These are phyloP conservation scores for Drymodes brunneopygia DNA, from an alignment of 2,113 vertebrate genomes.

Conservation along the genomic window DNA sequence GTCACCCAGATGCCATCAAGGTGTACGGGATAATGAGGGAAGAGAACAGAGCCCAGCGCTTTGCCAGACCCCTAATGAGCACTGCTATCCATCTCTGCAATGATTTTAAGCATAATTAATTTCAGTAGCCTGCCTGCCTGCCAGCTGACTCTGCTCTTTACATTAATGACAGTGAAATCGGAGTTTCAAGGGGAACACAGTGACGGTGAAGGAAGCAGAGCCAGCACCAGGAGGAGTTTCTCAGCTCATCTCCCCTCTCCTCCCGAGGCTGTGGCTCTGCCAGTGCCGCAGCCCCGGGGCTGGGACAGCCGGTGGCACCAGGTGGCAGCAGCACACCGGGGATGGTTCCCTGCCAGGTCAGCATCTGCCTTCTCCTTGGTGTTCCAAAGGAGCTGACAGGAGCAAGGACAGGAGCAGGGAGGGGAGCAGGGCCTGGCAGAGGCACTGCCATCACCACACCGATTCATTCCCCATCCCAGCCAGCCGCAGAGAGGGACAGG, in stretches of 20 bases:
- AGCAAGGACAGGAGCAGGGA: background rate
- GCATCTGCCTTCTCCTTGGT: background rate
- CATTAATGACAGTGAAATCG: background rate
- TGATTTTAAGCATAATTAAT: background rate
- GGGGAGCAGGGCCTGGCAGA: background rate
- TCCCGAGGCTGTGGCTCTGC: background rate
- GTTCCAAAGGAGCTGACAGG: background rate
- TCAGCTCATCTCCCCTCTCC: background rate
- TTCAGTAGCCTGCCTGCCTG: background rate
- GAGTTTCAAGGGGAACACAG: background rate
- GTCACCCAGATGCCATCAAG: background rate
- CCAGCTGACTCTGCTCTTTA: background rate
- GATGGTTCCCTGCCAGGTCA: background rate
- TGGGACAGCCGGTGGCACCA: background rate
- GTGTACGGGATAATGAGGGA: background rate
- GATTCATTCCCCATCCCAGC: background rate
- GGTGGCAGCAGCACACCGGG: slow-evolving; percentile 47
- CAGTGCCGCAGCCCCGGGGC: background rate
- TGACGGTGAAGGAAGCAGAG: background rate
- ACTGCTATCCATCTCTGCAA: background rate
- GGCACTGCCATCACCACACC: rapidly evolving
- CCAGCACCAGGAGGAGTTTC: rapidly evolving
- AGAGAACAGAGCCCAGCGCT: background rate
- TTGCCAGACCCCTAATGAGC: background rate
- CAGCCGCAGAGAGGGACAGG: background rate